Conservation (phyloP, 2,888 invertebrate species). For the Drosophila histrio region DNA sequence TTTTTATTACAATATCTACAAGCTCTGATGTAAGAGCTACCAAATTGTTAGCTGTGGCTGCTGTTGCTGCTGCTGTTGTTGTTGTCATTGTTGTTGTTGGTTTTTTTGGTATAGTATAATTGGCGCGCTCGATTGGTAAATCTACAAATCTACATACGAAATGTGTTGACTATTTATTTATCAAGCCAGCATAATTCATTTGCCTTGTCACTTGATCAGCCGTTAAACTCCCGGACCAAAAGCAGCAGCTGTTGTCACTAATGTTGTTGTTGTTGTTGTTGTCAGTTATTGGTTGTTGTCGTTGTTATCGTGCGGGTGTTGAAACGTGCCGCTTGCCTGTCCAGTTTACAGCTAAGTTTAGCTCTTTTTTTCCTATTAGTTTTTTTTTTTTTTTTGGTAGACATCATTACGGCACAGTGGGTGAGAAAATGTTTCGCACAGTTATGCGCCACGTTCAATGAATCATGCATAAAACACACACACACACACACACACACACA, state of each 20-base stretch:
- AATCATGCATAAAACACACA: neutral
- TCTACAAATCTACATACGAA: conserved; percentile 60
- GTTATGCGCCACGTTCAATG: conserved; percentile 1
- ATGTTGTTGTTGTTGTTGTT: conserved; percentile 18
- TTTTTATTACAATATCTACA: conserved; percentile 67
- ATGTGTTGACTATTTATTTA: conserved; percentile 38
- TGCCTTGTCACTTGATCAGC: conserved; percentile 55
- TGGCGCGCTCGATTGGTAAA: conserved; percentile 75
- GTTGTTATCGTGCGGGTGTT: conserved; percentile 63
- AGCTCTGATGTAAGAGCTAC: conserved; percentile 59
- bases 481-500: neutral
- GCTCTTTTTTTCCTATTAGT: neutral
- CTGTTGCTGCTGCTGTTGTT: conserved; percentile 24
- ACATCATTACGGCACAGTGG: conserved; percentile 19
- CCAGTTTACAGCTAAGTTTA: conserved; percentile 2
- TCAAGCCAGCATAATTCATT: conserved; percentile 51
- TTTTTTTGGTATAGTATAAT: conserved; percentile 55
- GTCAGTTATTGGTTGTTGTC: conserved; percentile 13
- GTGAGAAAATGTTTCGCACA: conserved; percentile 13
- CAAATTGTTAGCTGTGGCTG: conserved; percentile 37
- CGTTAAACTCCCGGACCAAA: conserved; percentile 35
- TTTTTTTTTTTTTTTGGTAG: neutral
- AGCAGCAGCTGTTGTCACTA: conserved; percentile 33
- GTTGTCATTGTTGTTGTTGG: conserved; percentile 15
- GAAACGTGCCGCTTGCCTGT: conserved; percentile 46